Evolutionary conservation across 2,888 invertebrate species (phyloP).

Genomic region (Nomada fabriciana): DNA sequence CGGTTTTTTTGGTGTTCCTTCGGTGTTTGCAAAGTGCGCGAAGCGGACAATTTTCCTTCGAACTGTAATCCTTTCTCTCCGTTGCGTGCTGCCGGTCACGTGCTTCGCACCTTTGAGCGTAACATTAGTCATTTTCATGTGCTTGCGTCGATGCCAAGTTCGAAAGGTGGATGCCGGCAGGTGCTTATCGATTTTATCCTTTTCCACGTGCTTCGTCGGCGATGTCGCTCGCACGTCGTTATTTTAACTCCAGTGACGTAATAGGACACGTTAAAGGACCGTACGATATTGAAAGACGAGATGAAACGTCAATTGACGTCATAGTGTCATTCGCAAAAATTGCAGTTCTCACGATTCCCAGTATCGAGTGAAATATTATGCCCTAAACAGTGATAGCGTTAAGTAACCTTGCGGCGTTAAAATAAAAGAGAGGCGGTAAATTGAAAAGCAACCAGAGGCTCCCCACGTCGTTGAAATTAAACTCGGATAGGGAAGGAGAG

Average conservation of each 20-base stretch:
- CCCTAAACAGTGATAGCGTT: no score
- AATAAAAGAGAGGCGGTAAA: neutral
- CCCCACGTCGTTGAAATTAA: no score
- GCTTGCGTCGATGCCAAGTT: conserved; percentile 2
- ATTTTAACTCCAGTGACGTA: conserved; percentile 47
- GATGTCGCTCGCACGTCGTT: conserved; percentile 15
- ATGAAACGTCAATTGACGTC: conserved; percentile 17
- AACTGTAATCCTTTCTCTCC: neutral
- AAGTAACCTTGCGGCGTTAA: no score
- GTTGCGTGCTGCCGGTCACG: neutral
- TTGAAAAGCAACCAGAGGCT: neutral
- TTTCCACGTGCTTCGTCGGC: conserved; percentile 2
- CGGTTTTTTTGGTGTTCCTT: no score
- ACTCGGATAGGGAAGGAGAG: neutral
- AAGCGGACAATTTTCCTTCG: no score
- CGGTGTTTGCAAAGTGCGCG: no score
- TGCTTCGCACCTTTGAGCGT: neutral
- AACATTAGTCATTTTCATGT: no score
- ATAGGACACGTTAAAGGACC: conserved; percentile 37
- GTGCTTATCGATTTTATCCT: neutral
- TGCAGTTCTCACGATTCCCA: neutral
- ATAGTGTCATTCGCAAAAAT: conserved; percentile 5
- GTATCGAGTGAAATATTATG: neutral
- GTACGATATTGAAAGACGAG: conserved; percentile 35
- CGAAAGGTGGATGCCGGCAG: neutral